phyloP scores from a whole-genome alignment of 2,113 vertebrate species.

The Tauraco erythrolophus region DNA sequence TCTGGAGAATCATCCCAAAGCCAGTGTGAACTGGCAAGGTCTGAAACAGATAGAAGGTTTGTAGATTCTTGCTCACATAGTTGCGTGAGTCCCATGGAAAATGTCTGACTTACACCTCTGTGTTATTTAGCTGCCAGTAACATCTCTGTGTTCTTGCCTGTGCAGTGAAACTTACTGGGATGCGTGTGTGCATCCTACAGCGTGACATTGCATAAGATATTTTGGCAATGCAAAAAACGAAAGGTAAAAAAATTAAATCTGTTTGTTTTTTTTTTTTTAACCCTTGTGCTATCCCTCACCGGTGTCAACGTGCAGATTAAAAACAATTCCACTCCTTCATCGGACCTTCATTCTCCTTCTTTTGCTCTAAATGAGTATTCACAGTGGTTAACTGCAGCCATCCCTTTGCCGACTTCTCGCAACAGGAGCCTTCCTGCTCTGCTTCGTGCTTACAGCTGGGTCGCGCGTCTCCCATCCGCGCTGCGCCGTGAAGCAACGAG shows the following conservation, averaged over 20 bases:
- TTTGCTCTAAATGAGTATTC: background rate
- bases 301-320: background rate
- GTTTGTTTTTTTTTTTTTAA: background rate
- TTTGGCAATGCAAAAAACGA: background rate
- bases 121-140: background rate
- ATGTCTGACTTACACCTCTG: background rate
- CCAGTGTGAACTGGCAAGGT: background rate
- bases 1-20: background rate
- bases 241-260: background rate
- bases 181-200: background rate
- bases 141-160: background rate
- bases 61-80: background rate
- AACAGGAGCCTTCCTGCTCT: background rate
- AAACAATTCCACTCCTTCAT: background rate
- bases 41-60: background rate
- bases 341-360: background rate
- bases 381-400: background rate
- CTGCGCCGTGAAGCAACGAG: background rate
- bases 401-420: background rate
- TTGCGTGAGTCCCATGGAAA: background rate
- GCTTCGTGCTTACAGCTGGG: too few species aligned
- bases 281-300: background rate
- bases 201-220: background rate
- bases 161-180: background rate
- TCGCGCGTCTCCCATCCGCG: rapidly evolving